These are phyloP conservation scores for Megaceryle maxima DNA, from an alignment of 2,113 vertebrate genomes.

Conservation along the genomic window DNA sequence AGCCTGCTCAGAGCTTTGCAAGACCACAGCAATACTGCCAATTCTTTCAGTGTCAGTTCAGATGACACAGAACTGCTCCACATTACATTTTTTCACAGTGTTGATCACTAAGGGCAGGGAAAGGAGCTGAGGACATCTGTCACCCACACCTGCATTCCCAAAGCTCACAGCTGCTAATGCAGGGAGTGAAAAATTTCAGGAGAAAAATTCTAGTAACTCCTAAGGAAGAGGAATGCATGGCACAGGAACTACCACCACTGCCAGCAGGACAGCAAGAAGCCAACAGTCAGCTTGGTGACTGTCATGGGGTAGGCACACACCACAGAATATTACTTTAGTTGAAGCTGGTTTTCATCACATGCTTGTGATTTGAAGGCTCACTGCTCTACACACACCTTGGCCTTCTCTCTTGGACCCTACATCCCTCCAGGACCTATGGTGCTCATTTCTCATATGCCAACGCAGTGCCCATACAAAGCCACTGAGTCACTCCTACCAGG, in stretches of 20 bases:
- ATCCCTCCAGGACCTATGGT: neutral
- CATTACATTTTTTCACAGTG: neutral
- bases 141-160: neutral
- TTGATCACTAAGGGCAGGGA: neutral
- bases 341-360: neutral
- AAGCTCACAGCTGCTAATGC: neutral
- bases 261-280: neutral
- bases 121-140: neutral
- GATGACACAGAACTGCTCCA: neutral
- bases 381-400: neutral
- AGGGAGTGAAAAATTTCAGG: neutral
- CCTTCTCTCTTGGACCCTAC: neutral
- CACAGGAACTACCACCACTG: neutral
- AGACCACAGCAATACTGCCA: neutral
- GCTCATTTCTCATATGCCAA: neutral
- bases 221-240: neutral
- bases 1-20: neutral
- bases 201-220: neutral
- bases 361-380: neutral
- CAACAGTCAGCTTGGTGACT: neutral
- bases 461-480: neutral
- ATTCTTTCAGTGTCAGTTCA: neutral
- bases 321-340: neutral
- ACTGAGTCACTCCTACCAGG: neutral
- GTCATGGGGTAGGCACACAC: neutral